Base-by-base conservation (phyloP, 1,140 invertebrate genomes). In the Calephelis virginiensis region DNA sequence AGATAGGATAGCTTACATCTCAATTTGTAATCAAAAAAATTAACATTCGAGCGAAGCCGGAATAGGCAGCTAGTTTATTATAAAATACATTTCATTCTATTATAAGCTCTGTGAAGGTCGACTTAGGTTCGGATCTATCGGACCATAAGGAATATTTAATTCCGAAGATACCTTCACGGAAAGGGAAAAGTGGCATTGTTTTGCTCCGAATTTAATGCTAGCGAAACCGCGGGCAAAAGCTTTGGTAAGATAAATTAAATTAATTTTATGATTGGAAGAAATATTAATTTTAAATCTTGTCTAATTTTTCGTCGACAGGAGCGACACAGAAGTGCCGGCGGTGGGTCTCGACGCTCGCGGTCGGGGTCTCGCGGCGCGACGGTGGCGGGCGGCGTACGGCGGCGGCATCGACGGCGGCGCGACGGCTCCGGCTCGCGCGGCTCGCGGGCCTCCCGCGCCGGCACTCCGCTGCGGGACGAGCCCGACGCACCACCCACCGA, bases 401-500 rank as follows among this genome's bases (percentile, higher is more conserved):
- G 84, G 17, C 73, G 81, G 3, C 85, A 86, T 66, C 80, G 85
- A 5, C 75, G 83, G 45, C 80, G 78, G 6, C 82, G 78, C 47
- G 82, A 83, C 48, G 80, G 80, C 1, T 83, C 81, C 0, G 78
- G 72, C 5, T 83, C 78, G 45, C 93, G 94, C 0, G 69, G 71
- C 4, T 73, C 72, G 10, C 73, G 73, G 1, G 61, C 70, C 53
- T 96, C 95, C 5, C 86, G 96, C 64, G 95, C 96, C 6, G 96
- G 96, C 9, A 97, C 96, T 7, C 96, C 96, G 9, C 88, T 97
- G 14, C 96, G 96, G 72, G 96, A 97, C 85, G 96, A 97, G 77
- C 96, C 96, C 1, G 96, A 97, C 77, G 95, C 94, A 56, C 86
- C 93, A 66, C 95, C 95, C 5, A 93, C 93, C 49, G 96, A 96